These are phyloP conservation scores for Adelges cooleyi DNA, from an alignment of 1,140 invertebrate species.

Conservation along the genomic window DNA sequence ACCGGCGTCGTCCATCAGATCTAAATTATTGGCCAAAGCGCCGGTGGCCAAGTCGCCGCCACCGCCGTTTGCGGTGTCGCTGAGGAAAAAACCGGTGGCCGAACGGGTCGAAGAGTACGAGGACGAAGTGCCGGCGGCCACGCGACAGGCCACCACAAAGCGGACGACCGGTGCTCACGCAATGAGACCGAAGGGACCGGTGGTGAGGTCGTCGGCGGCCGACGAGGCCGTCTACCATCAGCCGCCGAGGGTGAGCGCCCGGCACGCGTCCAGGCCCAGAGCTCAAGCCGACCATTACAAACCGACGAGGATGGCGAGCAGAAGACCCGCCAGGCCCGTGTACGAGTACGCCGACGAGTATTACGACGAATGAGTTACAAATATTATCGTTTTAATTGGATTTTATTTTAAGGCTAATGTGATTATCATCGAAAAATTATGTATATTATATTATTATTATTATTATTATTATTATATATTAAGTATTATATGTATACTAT, in stretches of 20 bases:
- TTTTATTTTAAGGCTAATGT: too few species aligned
- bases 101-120: conserved; percentile 1
- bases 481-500: too few species aligned
- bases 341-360: conserved; percentile 17
- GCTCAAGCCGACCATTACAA: neutral
- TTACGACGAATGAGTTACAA: conserved; percentile 2
- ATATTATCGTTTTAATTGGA: too few species aligned
- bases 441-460: too few species aligned
- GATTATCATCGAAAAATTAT: too few species aligned
- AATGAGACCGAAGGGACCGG: conserved; percentile 1
- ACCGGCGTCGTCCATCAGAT: too few species aligned
- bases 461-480: too few species aligned
- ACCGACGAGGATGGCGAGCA: neutral
- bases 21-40: too few species aligned
- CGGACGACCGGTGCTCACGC: neutral
- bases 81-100: neutral
- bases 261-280: neutral
- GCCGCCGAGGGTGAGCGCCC: neutral
- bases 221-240: neutral
- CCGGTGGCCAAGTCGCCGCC: too few species aligned
- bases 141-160: neutral
- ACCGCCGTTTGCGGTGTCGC: neutral
- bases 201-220: neutral
- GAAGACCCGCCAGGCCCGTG: neutral
- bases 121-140: neutral